A percentile compares a stretch with the other conserved stretches of the same genome.
These are phyloP conservation scores for Microplitis manilae DNA, from an alignment of 2,888 invertebrate species.

Conservation along the genomic window DNA sequence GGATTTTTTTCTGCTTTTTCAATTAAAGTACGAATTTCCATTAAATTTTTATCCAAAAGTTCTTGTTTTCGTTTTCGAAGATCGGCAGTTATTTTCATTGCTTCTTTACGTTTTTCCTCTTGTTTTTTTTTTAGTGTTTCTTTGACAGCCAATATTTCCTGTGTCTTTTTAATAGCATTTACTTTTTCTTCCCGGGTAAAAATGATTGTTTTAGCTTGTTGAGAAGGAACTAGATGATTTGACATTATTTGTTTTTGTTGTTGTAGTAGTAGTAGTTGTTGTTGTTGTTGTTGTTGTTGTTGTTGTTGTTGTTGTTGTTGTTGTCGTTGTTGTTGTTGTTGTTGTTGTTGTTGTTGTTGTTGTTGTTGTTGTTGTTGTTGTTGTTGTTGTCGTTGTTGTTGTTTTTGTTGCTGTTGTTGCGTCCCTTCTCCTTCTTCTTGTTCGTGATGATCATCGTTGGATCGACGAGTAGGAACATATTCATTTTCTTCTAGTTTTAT, in stretches of 20 bases:
- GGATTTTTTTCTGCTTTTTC: constrained; percentile 85
- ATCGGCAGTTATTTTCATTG: constrained; percentile 84
- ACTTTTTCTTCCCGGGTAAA: constrained; percentile 67
- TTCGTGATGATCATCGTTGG: constrained; percentile 59
- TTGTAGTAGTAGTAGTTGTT: too few relatives aligned
- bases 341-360: constrained; percentile 55
- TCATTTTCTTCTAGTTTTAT: constrained; percentile 66
- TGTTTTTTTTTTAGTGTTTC: constrained; percentile 82
- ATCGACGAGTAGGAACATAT: constrained; percentile 68
- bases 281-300: constrained; percentile 52
- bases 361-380: constrained; percentile 49
- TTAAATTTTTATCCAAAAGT: constrained; percentile 89
- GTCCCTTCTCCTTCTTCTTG: constrained; percentile 42
- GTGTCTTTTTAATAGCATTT: constrained; percentile 74
- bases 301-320: constrained; percentile 35
- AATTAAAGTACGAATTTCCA: constrained; percentile 88
- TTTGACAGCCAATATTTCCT: constrained; percentile 76
- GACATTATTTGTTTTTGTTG: constrained; percentile 51
- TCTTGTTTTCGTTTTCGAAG: constrained; percentile 89
- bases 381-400: constrained; percentile 48
- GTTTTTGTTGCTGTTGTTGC: constrained; percentile 52
- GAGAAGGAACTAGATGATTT: constrained; percentile 64
- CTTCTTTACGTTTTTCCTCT: constrained; percentile 83
- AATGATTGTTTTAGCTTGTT: constrained; percentile 62
- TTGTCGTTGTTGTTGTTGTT: constrained; percentile 41